Evolutionary conservation across 2,797 vertebrate species (phyloP).

Genomic region (Columba guinea): DNA sequence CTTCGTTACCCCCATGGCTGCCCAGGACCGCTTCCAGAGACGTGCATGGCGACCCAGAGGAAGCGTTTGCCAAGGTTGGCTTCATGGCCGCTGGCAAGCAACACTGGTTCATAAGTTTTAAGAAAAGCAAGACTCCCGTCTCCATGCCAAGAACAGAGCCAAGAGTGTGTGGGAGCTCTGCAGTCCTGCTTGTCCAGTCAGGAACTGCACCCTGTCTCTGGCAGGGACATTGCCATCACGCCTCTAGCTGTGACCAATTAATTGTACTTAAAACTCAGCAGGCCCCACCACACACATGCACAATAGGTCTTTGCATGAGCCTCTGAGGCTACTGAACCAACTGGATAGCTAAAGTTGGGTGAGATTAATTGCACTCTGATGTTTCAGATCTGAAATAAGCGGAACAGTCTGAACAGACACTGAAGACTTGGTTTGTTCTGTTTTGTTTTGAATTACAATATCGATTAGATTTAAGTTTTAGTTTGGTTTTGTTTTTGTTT

Average conservation of each 20-base stretch:
- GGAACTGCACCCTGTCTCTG: background rate
- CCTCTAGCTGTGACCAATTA: background rate
- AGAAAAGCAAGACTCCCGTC: background rate
- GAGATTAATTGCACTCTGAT: background rate
- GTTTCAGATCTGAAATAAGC: background rate
- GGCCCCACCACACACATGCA: background rate
- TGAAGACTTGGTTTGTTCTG: background rate
- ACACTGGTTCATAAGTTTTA: background rate
- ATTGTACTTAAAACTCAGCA: background rate
- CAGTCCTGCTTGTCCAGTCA: background rate
- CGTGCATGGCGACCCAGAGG: rapidly evolving
- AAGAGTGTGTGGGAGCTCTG: background rate
- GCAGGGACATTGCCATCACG: background rate
- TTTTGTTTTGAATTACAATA: background rate
- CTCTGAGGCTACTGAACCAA: background rate
- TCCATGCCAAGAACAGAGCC: background rate
- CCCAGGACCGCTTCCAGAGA: background rate
- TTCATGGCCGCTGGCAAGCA: background rate
- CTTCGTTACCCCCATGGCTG: background rate
- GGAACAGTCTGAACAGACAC: background rate
- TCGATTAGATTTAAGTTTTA: background rate
- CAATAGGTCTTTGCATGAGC: background rate
- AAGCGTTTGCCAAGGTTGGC: background rate
- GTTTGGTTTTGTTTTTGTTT: background rate
- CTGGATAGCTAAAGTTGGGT: background rate